These are phyloP conservation scores for Cataglyphis altisquamis DNA, from an alignment of 2,888 invertebrate species.

Conservation along the genomic window DNA sequence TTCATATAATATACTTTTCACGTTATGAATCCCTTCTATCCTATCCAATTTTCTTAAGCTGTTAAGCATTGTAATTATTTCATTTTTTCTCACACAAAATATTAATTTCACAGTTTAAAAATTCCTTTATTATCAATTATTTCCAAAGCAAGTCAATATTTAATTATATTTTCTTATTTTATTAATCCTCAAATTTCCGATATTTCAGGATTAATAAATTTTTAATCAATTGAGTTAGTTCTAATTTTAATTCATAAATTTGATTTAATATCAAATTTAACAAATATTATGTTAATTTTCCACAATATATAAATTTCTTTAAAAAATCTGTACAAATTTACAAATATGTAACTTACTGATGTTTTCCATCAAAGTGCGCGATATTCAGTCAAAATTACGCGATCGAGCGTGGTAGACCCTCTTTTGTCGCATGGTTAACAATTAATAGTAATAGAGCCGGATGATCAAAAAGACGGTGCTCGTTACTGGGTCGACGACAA, in stretches of 20 bases:
- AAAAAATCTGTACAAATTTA: not conserved
- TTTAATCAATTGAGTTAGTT: not conserved
- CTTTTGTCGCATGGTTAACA: slow-evolving; percentile 26
- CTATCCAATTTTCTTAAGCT: not conserved
- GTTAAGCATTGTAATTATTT: not conserved
- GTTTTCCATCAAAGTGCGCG: not conserved
- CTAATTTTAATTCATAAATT: not conserved
- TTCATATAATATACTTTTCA: not conserved
- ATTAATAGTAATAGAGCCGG: slow-evolving; percentile 46
- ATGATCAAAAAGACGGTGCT: slow-evolving; percentile 71
- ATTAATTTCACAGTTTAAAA: not conserved
- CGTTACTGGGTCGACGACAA: slow-evolving; percentile 76
- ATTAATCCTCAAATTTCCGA: not conserved
- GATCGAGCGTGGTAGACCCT: slow-evolving; percentile 10
- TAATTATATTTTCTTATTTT: not conserved
- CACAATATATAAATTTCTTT: not conserved
- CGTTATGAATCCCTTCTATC: not conserved
- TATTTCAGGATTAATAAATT: not conserved
- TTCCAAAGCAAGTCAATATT: not conserved
- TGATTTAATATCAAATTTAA: not conserved
- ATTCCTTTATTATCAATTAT: not conserved
- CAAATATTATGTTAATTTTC: not conserved
- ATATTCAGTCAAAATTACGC: slow-evolving; percentile 22
- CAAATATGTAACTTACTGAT: not conserved
- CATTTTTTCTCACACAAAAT: not conserved